Percentiles rank a stretch among this genome's conserved stretches.
Conservation (phyloP, 2,113 vertebrate species). For the Oryzias javanicus region DNA sequence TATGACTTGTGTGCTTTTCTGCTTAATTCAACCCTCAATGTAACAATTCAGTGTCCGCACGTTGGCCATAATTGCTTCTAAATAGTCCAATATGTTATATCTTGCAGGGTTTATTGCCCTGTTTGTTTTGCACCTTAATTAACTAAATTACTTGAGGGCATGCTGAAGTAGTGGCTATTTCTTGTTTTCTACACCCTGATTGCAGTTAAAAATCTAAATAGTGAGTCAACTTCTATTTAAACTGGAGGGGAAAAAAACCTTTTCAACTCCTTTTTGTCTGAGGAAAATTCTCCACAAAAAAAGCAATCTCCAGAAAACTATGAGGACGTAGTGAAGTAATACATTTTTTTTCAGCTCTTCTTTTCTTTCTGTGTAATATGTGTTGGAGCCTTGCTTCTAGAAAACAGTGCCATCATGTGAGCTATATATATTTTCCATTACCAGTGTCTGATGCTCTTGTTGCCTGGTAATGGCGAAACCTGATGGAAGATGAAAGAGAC, state of each 20-base stretch:
- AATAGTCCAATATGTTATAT: constrained; percentile 17
- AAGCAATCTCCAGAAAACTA: neutral
- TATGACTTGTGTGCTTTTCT: constrained; percentile 37
- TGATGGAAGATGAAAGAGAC: neutral
- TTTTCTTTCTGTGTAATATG: neutral
- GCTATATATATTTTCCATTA: neutral
- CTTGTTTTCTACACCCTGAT: neutral
- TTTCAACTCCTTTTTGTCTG: neutral
- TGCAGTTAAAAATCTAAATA: neutral
- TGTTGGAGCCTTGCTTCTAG: neutral
- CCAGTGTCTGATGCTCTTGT: neutral
- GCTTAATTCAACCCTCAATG: constrained; percentile 30
- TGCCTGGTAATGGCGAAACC: neutral
- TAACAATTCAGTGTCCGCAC: constrained; percentile 17
- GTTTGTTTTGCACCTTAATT: neutral
- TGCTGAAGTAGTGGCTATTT: neutral
- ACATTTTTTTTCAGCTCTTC: neutral
- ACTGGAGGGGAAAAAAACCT: no score
- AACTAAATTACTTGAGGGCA: neutral
- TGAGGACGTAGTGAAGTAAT: neutral
- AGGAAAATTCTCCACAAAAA: neutral
- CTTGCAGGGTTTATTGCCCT: neutral
- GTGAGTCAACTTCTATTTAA: neutral
- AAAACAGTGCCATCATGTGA: neutral
- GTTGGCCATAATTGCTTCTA: constrained; percentile 4